Conservation (phyloP, 2,888 invertebrate species). For the Ormyrus thymus region DNA sequence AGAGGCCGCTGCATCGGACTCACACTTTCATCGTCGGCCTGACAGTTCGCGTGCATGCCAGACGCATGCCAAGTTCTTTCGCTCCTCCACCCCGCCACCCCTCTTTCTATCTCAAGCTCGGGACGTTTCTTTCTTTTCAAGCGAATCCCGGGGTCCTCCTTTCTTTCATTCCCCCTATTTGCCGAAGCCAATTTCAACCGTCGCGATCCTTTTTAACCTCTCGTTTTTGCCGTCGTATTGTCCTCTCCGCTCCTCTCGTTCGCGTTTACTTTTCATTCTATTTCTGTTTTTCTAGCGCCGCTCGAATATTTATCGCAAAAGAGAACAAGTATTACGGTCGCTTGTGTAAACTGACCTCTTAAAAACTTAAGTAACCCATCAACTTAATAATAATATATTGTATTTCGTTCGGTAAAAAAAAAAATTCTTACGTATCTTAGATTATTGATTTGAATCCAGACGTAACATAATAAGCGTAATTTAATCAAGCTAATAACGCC, state of each 20-base stretch:
- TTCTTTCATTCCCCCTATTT: conserved; percentile 45
- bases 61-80: conserved; percentile 69
- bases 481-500: no score
- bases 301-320: no score
- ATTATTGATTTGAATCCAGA: no score
- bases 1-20: conserved; percentile 40
- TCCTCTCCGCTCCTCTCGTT: conserved; percentile 7
- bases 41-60: conserved; percentile 62
- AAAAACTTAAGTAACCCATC: no score
- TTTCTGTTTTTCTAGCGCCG: no score
- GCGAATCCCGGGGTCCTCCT: conserved; percentile 31
- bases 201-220: conserved; percentile 46
- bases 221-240: neutral
- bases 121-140: conserved; percentile 1
- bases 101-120: neutral
- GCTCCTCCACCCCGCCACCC: conserved; percentile 8
- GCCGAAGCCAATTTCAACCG: conserved; percentile 53
- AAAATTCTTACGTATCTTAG: no score
- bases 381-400: no score
- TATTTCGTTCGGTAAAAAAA: no score
- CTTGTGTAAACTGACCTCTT: no score
- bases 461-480: no score
- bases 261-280: conserved; percentile 21
- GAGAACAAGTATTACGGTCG: no score
- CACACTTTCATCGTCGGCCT: conserved; percentile 52